Evolutionary conservation across 2,888 invertebrate genomes (phyloP), one percentile per base, ranked within the genome.

Genomic region (Latrodectus hesperus): DNA sequence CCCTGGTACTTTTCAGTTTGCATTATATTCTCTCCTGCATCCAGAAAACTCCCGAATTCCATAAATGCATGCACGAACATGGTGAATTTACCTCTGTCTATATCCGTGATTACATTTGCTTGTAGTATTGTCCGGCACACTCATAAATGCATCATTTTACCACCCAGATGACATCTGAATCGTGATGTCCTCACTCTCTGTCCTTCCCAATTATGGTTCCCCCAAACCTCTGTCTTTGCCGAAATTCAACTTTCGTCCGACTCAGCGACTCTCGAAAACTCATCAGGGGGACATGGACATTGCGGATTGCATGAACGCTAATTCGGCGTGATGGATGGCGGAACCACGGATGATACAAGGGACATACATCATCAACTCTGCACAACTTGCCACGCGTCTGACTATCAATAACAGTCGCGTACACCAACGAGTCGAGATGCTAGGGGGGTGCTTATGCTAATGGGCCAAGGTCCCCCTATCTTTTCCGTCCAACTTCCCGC

Each of bases 341-440:
- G 67, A 78, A 72, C 84, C 16, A 77, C 53, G 73, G 74, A 84
- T 84, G 71, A 73, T 51, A 72, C 65, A 77, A 2, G 52, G 60
- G 64, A 65, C 73, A 77, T 84, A 73, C 72, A 84, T 84, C 84
- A 84, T 84, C 71, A 26, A 65, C 65, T 17, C 65, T 53, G 71
- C 60, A 60, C 60, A 9, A 60, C 60, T 53, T 64, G 26, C 38
- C 65, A 65, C 49, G 65, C 52, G 53, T 60, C 16, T 67, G 77
- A 84, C 84, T 78, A 84, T 84, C 84, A 84, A 84, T 84, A 84
- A 84, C 78, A 78, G 72, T 51, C 70, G 75, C 71, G n/a, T 60
- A n/a, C 60, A 6, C 60, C 60, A 38, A 38, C 38, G 38, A 51
- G 76, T 71, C 51, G 83, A 64, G 64, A 68, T 70, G 83, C 75